Conservation (phyloP, 2,113 vertebrate species). For the Platichthys stellatus region DNA sequence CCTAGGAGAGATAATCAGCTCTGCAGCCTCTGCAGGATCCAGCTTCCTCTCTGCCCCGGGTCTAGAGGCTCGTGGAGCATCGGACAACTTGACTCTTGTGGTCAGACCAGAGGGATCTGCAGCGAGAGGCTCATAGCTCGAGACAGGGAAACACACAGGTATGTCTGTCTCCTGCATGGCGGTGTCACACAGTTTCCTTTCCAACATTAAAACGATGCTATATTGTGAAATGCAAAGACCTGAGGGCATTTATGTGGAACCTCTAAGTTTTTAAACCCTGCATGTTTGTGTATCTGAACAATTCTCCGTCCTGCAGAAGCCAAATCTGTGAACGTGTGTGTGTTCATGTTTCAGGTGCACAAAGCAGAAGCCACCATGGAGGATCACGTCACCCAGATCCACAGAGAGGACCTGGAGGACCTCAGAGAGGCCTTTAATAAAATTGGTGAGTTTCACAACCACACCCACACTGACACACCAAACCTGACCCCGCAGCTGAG, state of each 20-base stretch:
- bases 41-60: conserved; percentile 25
- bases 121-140: not conserved
- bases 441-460: conserved; percentile 85
- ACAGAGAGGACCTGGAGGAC: conserved; percentile 92
- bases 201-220: not conserved
- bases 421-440: conserved; percentile 93
- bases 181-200: not conserved
- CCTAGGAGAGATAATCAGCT: conserved; percentile 50
- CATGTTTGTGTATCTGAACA: too few species aligned
- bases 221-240: not conserved
- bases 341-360: conserved; percentile 33
- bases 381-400: conserved; percentile 89
- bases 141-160: conserved; percentile 26
- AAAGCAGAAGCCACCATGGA: conserved; percentile 81
- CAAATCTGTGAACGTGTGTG: not conserved
- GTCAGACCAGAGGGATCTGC: conserved; percentile 28
- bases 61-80: conserved; percentile 31
- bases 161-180: conserved; percentile 5
- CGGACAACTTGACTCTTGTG: conserved; percentile 20
- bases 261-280: too few species aligned
- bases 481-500: not conserved
- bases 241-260: not conserved
- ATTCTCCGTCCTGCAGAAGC: too few species aligned
- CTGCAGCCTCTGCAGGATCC: conserved; percentile 14
- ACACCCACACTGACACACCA: conserved; percentile 12